Percentiles rank a stretch among this genome's conserved stretches.
These are phyloP conservation scores for Mactra quadrangularis DNA, from an alignment of 1,140 invertebrate genomes.

Conservation along the genomic window DNA sequence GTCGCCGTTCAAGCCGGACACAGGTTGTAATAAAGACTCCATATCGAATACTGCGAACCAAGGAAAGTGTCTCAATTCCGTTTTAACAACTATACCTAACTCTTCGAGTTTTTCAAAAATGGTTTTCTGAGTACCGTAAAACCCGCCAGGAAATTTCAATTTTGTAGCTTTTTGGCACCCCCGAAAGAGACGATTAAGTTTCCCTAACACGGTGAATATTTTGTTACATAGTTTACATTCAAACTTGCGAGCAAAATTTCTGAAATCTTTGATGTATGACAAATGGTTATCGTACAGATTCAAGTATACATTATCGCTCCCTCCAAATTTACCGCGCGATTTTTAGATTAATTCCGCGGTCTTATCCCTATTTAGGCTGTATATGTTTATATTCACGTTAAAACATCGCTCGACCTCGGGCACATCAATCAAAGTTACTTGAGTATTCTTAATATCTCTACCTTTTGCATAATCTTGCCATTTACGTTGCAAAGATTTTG, in stretches of 20 bases:
- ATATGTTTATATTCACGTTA: conserved; percentile 1
- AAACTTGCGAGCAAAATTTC: background rate
- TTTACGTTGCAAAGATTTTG: background rate
- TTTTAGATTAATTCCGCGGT: background rate
- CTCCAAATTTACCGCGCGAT: background rate
- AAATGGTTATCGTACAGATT: too few relatives aligned
- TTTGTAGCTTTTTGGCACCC: background rate
- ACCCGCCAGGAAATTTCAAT: background rate
- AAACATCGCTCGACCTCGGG: background rate
- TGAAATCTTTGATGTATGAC: background rate
- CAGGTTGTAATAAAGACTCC: background rate
- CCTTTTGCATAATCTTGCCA: background rate
- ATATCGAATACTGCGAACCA: conserved; percentile 8
- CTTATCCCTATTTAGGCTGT: background rate
- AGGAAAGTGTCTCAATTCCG: background rate
- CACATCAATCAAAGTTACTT: background rate
- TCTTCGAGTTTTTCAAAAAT: background rate
- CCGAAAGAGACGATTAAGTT: background rate
- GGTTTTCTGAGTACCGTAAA: background rate
- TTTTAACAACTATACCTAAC: background rate
- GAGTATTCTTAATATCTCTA: background rate
- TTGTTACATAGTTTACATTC: conserved; percentile 4
- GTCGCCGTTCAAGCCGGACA: background rate
- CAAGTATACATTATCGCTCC: background rate
- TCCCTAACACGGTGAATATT: background rate